A percentile compares a stretch with the other conserved stretches of the same genome.
These are phyloP conservation scores for Bugula neritina DNA, from an alignment of 2,888 invertebrate genomes.

Conservation along the genomic window DNA sequence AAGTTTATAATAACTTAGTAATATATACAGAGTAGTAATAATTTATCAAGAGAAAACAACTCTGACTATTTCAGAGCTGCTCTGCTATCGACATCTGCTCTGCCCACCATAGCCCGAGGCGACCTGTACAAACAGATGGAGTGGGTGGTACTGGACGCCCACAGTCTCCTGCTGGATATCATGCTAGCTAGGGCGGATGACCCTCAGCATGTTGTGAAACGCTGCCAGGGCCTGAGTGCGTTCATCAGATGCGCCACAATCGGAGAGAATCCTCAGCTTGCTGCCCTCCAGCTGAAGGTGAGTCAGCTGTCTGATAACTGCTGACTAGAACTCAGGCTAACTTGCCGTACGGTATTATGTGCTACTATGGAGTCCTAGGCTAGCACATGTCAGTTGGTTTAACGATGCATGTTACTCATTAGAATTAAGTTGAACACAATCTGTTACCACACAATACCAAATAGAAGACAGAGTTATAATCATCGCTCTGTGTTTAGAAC, in stretches of 20 bases:
- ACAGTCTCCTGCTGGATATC: slow-evolving; percentile 42
- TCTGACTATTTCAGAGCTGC: slow-evolving; percentile 47
- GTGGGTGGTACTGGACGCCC: slow-evolving; percentile 50
- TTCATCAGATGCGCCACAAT: slow-evolving; percentile 46
- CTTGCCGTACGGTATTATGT: too few relatives aligned
- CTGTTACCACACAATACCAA: too few relatives aligned
- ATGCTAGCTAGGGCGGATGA: slow-evolving; percentile 36
- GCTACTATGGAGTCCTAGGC: too few relatives aligned
- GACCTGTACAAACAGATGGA: slow-evolving; percentile 49
- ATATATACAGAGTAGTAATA: too few relatives aligned
- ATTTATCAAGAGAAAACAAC: too few relatives aligned
- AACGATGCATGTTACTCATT: too few relatives aligned
- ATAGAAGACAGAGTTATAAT: too few relatives aligned
- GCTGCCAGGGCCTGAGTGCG: slow-evolving; percentile 46
- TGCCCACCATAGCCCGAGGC: slow-evolving; percentile 43
- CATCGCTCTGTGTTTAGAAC: too few relatives aligned
- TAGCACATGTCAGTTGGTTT: too few relatives aligned
- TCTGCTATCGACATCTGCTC: slow-evolving; percentile 40
- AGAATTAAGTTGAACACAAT: too few relatives aligned
- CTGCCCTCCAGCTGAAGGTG: slow-evolving; percentile 45
- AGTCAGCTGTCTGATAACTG: not conserved
- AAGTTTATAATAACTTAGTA: too few relatives aligned
- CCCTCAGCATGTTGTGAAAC: slow-evolving; percentile 39
- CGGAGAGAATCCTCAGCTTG: slow-evolving; percentile 41
- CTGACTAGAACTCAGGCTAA: too few relatives aligned